Conservation (phyloP, 2,888 invertebrate species). For the Zelleria hepariella region DNA sequence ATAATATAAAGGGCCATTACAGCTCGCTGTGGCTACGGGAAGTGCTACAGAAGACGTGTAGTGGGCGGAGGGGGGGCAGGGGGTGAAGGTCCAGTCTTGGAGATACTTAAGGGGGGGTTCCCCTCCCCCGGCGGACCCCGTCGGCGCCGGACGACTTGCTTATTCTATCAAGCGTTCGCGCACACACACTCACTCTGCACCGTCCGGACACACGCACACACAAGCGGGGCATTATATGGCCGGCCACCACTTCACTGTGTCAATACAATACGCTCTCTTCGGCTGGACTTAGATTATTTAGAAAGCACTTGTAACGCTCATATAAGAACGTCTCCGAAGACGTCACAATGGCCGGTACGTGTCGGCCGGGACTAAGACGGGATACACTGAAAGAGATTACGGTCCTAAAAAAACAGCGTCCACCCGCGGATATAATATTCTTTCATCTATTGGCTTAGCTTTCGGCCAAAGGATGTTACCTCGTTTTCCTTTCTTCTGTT, state of each 20-base stretch:
- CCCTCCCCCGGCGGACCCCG: conserved; percentile 28
- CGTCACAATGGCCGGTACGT: conserved; percentile 70
- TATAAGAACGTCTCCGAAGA: conserved; percentile 71
- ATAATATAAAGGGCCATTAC: conserved; percentile 61
- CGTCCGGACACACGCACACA: conserved; percentile 41
- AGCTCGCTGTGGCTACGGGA: conserved; percentile 60
- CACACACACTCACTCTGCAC: conserved; percentile 43
- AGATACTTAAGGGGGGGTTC: conserved; percentile 56
- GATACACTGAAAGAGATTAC: conserved; percentile 66
- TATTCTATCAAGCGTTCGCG: conserved; percentile 70
- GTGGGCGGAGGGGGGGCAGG: conserved; percentile 51
- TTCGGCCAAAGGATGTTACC: conserved; percentile 10
- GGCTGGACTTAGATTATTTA: conserved; percentile 74
- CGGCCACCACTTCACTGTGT: conserved; percentile 72
- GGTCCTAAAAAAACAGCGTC: conserved; percentile 70
- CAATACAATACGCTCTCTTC: conserved; percentile 74
- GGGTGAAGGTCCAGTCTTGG: conserved; percentile 60
- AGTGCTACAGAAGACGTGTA: conserved; percentile 67
- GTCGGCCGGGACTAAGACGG: conserved; percentile 57
- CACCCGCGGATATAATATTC: conserved; percentile 60
- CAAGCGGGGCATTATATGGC: conserved; percentile 59
- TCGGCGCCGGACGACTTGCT: conserved; percentile 67
- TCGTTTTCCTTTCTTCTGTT: conserved; percentile 15
- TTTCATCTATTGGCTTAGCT: conserved; percentile 48
- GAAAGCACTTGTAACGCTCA: conserved; percentile 74